Evolutionary conservation across 2,888 invertebrate genomes (phyloP), one percentile per base, ranked within the genome.

Genomic region (Cerastoderma edule): DNA sequence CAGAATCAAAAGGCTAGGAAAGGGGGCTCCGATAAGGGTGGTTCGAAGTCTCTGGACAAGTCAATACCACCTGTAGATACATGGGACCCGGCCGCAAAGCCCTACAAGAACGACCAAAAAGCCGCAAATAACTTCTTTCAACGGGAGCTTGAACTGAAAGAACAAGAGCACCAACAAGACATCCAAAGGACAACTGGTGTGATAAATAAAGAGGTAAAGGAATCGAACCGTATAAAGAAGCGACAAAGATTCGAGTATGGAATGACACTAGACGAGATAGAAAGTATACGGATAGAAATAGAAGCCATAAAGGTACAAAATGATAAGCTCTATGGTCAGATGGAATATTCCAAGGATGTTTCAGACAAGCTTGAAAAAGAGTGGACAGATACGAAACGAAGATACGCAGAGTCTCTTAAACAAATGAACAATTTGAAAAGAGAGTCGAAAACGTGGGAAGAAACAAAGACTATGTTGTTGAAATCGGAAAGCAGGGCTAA

Each of bases 231-330:
- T 48, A 60, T 80, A 6, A 69, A 75, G 44, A 53, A 76, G n/a
- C 70, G 65, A 32, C 80, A 80, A 53, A 71, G 64, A 22, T 64
- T 68, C 1, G 72, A 76, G 4, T 80, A 73, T 63, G 80, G 80
- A 22, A 57, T 75, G 65, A 76, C 76, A 0, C 50, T 80, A 22
- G 80, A 80, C 28, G 57, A 60, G 65, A 35, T 76, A 16, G 71
- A 73, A 24, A 74, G 67, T 22, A 33, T 80, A 22, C 56, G 64
- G 39, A 32, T 24, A 16, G 68, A 57, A 46, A 39, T 71, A 35
- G 71, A 67, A 28, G 28, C 33, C 8, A 72, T 73, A n/a, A 80
- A 74, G 48, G 32, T 50, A 56, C 69, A 70, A 28, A 80, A 80
- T 53, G 71, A 70, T 32, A 71, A 57, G 53, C 67, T 76, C 28